These are phyloP conservation scores for Scaptodrosophila lebanonensis DNA, from an alignment of 1,140 invertebrate genomes.

Conservation along the genomic window DNA sequence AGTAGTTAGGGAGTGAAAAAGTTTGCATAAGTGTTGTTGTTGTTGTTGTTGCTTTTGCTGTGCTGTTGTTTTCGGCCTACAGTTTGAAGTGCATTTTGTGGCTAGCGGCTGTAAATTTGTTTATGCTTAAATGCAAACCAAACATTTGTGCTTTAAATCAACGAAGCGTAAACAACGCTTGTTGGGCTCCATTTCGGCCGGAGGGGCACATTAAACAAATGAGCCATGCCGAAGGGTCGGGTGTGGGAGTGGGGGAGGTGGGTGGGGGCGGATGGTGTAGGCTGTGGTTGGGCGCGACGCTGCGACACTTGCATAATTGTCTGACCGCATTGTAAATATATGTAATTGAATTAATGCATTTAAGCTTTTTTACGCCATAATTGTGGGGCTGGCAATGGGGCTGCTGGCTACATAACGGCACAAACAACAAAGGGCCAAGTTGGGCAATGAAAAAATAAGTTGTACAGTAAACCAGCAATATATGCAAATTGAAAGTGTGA, in stretches of 20 bases:
- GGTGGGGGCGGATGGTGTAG: too few relatives aligned
- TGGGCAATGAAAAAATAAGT: slow-evolving; percentile 12
- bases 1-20: neutral
- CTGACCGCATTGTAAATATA: slow-evolving; percentile 59
- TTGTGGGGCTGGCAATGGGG: too few relatives aligned
- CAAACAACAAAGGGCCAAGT: slow-evolving; percentile 27
- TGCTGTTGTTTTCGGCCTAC: too few relatives aligned
- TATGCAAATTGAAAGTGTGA: too few relatives aligned
- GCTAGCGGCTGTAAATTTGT: slow-evolving; percentile 34
- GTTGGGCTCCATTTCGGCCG: slow-evolving; percentile 39
- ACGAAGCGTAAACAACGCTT: slow-evolving; percentile 47
- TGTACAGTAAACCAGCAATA: too few relatives aligned
- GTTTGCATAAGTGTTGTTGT: neutral
- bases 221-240: slow-evolving; percentile 41
- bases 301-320: slow-evolving; percentile 69
- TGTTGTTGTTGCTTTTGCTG: neutral
- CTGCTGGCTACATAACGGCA: slow-evolving; percentile 15
- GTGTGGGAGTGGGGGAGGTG: slow-evolving; percentile 13
- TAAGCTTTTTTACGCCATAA: slow-evolving; percentile 31
- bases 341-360: slow-evolving; percentile 72
- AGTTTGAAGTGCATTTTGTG: slow-evolving; percentile 55
- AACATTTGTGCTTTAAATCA: slow-evolving; percentile 55
- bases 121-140: slow-evolving; percentile 52
- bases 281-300: neutral
- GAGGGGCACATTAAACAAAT: slow-evolving; percentile 40